Evolutionary conservation across 2,113 vertebrate species (phyloP), one percentile per base, ranked within the genome.

Genomic region (Scartelaos histophorus): DNA sequence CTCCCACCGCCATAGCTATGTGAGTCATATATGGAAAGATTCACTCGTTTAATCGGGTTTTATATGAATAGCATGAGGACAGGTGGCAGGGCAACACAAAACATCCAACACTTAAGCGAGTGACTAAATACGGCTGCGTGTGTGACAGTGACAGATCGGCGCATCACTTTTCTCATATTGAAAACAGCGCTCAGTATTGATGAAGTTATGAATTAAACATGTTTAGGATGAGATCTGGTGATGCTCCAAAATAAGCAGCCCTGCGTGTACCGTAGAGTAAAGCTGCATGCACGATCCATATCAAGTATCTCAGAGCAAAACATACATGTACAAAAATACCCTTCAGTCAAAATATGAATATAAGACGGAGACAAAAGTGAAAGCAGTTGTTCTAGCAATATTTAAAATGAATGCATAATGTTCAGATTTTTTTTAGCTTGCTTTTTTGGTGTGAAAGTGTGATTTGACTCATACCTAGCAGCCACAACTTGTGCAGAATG

Each of bases 91-190:
- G 22, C 56, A 58, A 25, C 22, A 58, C 13, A 58, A 22, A 58
- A 12, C 12, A 58, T 13, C 22, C 56, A 58, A 58, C 56, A 25
- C 22, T 61, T 61, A 34, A 61, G 58, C 7, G 58, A 69, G n/a
- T 56, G 71, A 70, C 79, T 62, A 79, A 77, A 53, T 60, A 71
- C 19, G 43, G 34, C n/a, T 10, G 38, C 62, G 24, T 58, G 61
- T 0, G 2, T 69, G 81, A 73, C 71, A 76, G 73, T 65, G 81
- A 84, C 75, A 62, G 78, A 87, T 78, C 6, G 46, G 16, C 66
- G 34, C 54, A 71, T 78, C 84, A 6, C 65, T 45, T 12, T 21
- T 13, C 65, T 65, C 17, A 57, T 56, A 70, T 45, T 29, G 35
- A 43, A 21, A 29, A 65, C 57, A 82, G 29, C 69, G 58, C 64